Conservation (phyloP, 2,888 invertebrate genomes). For the Apoderus coryli region DNA sequence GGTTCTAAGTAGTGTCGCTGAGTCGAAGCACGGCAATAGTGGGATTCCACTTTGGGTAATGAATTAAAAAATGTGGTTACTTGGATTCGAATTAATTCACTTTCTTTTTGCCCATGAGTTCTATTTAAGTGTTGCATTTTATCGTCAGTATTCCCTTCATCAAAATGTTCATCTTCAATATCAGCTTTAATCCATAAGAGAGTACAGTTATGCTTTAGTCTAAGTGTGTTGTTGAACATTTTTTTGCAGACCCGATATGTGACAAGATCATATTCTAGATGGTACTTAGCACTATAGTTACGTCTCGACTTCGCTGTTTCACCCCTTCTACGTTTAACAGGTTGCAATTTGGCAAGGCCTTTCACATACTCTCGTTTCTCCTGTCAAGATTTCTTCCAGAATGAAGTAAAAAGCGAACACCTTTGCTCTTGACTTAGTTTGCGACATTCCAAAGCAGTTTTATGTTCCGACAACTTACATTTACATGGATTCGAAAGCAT, state of each 20-base stretch:
- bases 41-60: slow-evolving; percentile 1
- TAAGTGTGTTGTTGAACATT: slow-evolving; percentile 6
- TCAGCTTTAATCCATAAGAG: slow-evolving; percentile 6
- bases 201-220: slow-evolving; percentile 5
- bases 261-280: slow-evolving; percentile 5
- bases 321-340: slow-evolving; percentile 8
- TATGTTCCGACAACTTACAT: slow-evolving; percentile 2
- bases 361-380: slow-evolving; percentile 5
- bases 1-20: slow-evolving; percentile 5
- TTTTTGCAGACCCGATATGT: slow-evolving; percentile 7
- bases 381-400: slow-evolving; percentile 7
- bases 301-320: slow-evolving; percentile 4
- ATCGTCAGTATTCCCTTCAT: slow-evolving; percentile 3
- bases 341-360: slow-evolving; percentile 4
- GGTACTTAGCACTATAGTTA: slow-evolving; percentile 4
- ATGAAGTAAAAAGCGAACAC: slow-evolving; percentile 3
- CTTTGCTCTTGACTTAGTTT: slow-evolving; percentile 7
- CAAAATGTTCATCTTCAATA: background rate
- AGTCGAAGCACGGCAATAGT: slow-evolving; percentile 6
- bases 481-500: slow-evolving; percentile 5
- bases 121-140: slow-evolving; percentile 1
- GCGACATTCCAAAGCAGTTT: slow-evolving; percentile 8
- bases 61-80: slow-evolving; percentile 5
- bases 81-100: slow-evolving; percentile 1
- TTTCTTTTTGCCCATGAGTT: slow-evolving; percentile 2